Base-by-base conservation (phyloP, 2,797 vertebrate species). In the Falco concolor region DNA sequence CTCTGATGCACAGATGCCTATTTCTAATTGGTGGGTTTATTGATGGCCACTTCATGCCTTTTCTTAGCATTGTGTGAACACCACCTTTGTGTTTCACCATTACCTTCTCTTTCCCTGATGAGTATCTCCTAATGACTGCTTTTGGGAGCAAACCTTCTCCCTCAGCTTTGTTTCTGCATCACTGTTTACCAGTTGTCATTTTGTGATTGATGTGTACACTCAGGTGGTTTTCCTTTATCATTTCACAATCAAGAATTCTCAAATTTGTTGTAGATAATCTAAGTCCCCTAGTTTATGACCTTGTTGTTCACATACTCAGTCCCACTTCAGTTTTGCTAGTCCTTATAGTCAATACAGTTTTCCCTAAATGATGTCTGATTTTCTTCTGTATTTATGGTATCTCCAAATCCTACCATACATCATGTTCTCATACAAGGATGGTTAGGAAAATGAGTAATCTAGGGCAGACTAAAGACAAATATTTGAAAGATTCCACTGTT, bases 151-250 rank as follows among this genome's bases (percentile, higher is more conserved):
- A 76, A 59, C 24, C 24, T 77, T 50, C 25, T 77, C 44, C 38
- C 28, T 80, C n/a, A 57, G 3, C 13, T 81, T 85, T 44, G 17
- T 65, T 78, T 78, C 57, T 84, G 32, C n/a, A 90, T 75, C 50
- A 38, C 60, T 85, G 57, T 95, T 95, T 94, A 64, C 74, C 67
- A 59, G 30, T 84, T 95, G 90, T 42, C 86, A 82, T 82, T 65
- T 67, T 70, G 85, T 84, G 92, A 95, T 36, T 73, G 77, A 96
- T 95, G 30, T 84, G 77, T 94, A 63, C 77, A 76, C 80, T 94
- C 94, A 92, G 88, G 86, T 96, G 93, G 22, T 84, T 79, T 82
- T 75, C 24, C 65, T 90, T 95, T 96, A 91, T 91, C 20, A 9
- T 86, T 94, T 73, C 67, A 59, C 67, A 65, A 70, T 67, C 2